Base-by-base conservation (phyloP, 2,113 vertebrate species). In the Sorex fumeus region DNA sequence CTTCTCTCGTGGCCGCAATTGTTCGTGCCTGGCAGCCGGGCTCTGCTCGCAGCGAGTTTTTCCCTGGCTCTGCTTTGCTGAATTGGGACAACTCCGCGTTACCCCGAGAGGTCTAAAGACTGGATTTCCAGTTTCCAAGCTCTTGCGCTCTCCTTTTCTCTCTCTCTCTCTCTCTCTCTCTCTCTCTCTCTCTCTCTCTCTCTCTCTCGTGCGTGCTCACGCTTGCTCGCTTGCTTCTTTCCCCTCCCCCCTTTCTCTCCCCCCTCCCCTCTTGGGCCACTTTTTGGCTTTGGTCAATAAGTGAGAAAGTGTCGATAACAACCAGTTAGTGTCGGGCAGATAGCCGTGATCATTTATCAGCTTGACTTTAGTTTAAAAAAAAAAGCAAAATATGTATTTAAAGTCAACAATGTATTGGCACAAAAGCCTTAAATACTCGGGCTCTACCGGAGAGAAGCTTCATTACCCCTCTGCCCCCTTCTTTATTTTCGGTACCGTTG, bases 321-420 rank as follows among this genome's bases (percentile, higher is more conserved):
- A 43, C 23, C 21, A 28, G 5, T 83, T 64, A 53, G 50, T 2
- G 3, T 27, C 60, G 9, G 23, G 28, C 30, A 84, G 0, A 25
- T 82, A 25, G 16, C 28, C 72, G 36, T 67, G 10, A 43, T 76
- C 57, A 28, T 60, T 82, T 27, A 80, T 75, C 70, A 23, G 30
- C 57, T 45, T 27, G 6, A 36, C 11, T 60, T 64, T 45, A 71
- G 66, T 78, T 90, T 4, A 66, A 79, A 87, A 91, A 40, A 66
- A 79, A 87, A 91, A 47, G 67, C 77, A 66, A 27, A 84, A 53
- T 82, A 71, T 67, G 34, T 90, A 47, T 47, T 66, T 60, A 47
- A 89, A 84, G 19, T 30, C 8, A 70, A 43, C 45, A 13, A 12
- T 34, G 34, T 40, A 32, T 80, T 50, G 36, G 23, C 75, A 74